Conservation (phyloP, 2,888 invertebrate genomes). For the Didymodactylos carnosus region DNA sequence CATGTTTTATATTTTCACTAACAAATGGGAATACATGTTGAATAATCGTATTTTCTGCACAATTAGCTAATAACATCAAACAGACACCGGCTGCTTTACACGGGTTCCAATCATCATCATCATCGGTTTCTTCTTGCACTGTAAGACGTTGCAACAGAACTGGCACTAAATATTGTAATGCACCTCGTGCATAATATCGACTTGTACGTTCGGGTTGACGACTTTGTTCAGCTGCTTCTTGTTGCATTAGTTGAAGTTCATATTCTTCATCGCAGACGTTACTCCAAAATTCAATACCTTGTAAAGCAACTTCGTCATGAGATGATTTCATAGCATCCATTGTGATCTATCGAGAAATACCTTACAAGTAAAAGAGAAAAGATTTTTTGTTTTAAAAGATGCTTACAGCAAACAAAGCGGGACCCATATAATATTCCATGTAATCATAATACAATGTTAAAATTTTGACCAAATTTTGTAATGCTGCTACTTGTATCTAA, state of each 20-base stretch:
- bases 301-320: conserved; percentile 77
- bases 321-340: conserved; percentile 94
- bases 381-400: not conserved
- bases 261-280: conserved; percentile 98
- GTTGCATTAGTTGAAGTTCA: conserved; percentile 48
- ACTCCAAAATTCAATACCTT: conserved; percentile 99
- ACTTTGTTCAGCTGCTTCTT: conserved; percentile 56
- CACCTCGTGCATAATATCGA: conserved; percentile 90
- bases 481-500: conserved; percentile 78
- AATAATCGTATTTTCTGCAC: conserved; percentile 92
- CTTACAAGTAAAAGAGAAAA: not conserved
- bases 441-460: conserved; percentile 91
- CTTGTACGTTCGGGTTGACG: conserved; percentile 76
- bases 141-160: conserved; percentile 77
- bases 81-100: conserved; percentile 97
- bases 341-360: conserved; percentile 46
- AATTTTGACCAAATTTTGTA: conserved; percentile 93
- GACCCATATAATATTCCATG: conserved; percentile 98
- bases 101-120: conserved; percentile 98
- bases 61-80: conserved; percentile 82
- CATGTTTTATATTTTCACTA: conserved; percentile 70
- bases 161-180: conserved; percentile 80
- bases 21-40: conserved; percentile 85
- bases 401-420: conserved; percentile 64
- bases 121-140: conserved; percentile 60